phyloP scores from a whole-genome alignment of 2,113 vertebrate genomes.

The Balaeniceps rex region DNA sequence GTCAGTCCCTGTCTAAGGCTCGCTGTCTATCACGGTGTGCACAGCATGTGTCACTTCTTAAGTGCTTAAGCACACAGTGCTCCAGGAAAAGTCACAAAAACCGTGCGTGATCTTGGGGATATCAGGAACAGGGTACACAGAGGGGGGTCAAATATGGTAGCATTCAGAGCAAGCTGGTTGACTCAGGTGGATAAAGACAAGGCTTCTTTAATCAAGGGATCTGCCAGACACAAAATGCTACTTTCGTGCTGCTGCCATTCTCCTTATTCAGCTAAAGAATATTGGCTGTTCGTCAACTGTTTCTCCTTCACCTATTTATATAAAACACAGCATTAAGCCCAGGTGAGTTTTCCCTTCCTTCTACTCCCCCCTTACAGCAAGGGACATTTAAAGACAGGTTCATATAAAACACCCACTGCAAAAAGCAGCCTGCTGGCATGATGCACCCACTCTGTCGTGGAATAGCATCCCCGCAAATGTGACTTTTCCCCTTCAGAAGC shows the following conservation, averaged over 20 bases:
- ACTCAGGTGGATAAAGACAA: background rate
- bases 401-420: background rate
- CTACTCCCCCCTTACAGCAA: background rate
- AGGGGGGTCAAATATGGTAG: background rate
- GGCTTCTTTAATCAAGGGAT: background rate
- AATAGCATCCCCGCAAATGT: background rate
- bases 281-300: background rate
- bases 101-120: background rate
- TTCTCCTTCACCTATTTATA: background rate
- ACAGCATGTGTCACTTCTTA: background rate
- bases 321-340: background rate
- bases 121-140: background rate
- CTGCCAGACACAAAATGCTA: background rate
- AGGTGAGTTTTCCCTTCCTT: background rate
- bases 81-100: background rate
- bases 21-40: background rate
- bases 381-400: background rate
- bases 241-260: background rate
- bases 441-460: too few species aligned
- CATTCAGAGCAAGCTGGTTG: background rate
- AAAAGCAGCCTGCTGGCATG: background rate
- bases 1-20: background rate
- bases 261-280: background rate
- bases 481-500: background rate
- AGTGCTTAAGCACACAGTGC: background rate